These are phyloP conservation scores for Falco punctatus DNA, from an alignment of 2,113 vertebrate species.

Conservation along the genomic window DNA sequence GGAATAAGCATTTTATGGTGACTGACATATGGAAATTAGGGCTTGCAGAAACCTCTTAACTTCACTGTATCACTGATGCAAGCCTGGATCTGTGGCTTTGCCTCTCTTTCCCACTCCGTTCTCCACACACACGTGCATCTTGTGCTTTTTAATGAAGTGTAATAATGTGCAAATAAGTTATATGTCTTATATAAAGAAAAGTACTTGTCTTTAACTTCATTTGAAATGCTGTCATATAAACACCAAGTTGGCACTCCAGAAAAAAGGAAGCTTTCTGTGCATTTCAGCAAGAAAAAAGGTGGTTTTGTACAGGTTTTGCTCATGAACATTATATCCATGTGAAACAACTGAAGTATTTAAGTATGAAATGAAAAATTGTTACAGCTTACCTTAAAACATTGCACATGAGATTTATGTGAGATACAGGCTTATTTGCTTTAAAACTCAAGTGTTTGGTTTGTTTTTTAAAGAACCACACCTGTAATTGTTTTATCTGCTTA, in stretches of 20 bases:
- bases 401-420: neutral
- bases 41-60: neutral
- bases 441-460: fast-evolving
- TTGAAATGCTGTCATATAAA: neutral
- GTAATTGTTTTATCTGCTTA: neutral
- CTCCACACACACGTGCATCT: fast-evolving
- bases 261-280: neutral
- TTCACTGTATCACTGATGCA: fast-evolving
- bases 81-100: neutral
- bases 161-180: neutral
- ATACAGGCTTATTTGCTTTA: too few species aligned
- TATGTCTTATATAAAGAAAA: too few species aligned
- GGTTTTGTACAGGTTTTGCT: neutral
- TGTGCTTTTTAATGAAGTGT: too few species aligned
- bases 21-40: neutral
- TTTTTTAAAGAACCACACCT: neutral
- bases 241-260: neutral
- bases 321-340: fast-evolving
- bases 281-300: neutral
- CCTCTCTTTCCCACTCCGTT: neutral
- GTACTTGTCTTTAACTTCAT: neutral
- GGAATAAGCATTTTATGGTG: neutral
- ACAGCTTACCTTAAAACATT: neutral
- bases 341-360: neutral
- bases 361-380: neutral